Conservation (phyloP, 2,797 vertebrate species). For the Decapterus maruadsi region DNA sequence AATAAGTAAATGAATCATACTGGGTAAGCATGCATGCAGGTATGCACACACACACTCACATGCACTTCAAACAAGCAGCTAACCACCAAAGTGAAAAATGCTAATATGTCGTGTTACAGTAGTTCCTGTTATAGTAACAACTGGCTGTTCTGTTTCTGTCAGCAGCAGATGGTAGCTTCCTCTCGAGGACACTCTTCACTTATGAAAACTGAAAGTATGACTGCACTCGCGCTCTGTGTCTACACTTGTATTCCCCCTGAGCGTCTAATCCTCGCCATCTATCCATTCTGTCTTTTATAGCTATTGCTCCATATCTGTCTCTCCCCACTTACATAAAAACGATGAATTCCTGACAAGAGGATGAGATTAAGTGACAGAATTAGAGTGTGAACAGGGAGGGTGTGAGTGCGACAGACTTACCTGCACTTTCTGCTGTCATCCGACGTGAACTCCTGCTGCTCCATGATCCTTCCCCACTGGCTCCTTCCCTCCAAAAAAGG, state of each 20-base stretch:
- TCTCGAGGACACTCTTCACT: slow-evolving; percentile 74
- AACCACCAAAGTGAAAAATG: slow-evolving; percentile 35
- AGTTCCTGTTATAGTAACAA: slow-evolving; percentile 58
- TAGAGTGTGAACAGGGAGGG: background rate
- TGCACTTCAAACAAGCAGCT: slow-evolving; percentile 14
- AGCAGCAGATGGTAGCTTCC: slow-evolving; percentile 67
- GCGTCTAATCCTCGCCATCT: slow-evolving; percentile 11
- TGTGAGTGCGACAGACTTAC: slow-evolving; percentile 63
- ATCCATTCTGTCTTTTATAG: slow-evolving; percentile 17
- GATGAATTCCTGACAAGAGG: slow-evolving; percentile 23
- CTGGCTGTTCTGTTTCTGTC: slow-evolving; percentile 70
- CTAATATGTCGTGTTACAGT: slow-evolving; percentile 54
- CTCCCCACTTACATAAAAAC: slow-evolving; percentile 7
- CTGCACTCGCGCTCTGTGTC: slow-evolving; percentile 33
- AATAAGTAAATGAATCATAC: slow-evolving; percentile 36
- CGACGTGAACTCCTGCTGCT: slow-evolving; percentile 73
- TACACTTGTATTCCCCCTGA: slow-evolving; percentile 20
- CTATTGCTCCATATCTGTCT: slow-evolving; percentile 35
- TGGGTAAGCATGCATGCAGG: slow-evolving; percentile 23
- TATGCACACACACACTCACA: slow-evolving; percentile 15
- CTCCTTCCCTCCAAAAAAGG: slow-evolving; percentile 47
- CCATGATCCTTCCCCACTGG: slow-evolving; percentile 52
- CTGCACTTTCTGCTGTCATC: slow-evolving; percentile 77
- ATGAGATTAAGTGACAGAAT: slow-evolving; percentile 33
- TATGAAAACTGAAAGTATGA: slow-evolving; percentile 53